These are phyloP conservation scores for Hyles euphorbiae DNA, from an alignment of 1,140 invertebrate species.

Conservation along the genomic window DNA sequence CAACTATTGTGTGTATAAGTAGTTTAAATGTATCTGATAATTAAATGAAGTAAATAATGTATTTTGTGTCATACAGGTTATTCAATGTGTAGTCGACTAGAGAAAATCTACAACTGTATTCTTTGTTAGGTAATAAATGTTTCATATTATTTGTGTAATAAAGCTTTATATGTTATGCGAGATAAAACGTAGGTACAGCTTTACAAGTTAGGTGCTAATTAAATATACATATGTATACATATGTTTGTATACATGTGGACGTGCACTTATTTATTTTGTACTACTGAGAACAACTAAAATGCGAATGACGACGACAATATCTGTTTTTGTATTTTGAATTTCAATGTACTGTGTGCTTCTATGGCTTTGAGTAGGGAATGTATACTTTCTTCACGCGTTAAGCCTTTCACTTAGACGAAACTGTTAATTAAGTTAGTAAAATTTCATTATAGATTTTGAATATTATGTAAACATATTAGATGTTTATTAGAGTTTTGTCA, in stretches of 20 bases:
- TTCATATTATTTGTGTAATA: conserved; percentile 48
- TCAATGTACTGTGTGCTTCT: conserved; percentile 16
- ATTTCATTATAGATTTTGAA: conserved; percentile 20
- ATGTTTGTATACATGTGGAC: conserved; percentile 53
- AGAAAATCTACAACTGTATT: conserved; percentile 30
- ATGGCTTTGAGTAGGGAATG: conserved; percentile 7
- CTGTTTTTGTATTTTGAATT: conserved; percentile 37
- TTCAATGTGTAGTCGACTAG: conserved; percentile 44
- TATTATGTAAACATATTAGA: conserved; percentile 25
- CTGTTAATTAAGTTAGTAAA: conserved; percentile 14
- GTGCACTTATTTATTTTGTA: conserved; percentile 60
- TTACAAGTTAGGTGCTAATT: conserved; percentile 69
- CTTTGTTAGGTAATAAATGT: conserved; percentile 55
- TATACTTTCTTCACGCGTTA: conserved; percentile 18
- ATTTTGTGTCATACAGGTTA: conserved; percentile 17
- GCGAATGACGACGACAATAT: conserved; percentile 70
- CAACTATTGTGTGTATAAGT: not conserved
- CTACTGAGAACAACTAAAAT: conserved; percentile 43
- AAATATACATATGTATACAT: conserved; percentile 15
- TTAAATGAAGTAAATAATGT: not conserved
- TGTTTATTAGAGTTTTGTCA: conserved; percentile 29
- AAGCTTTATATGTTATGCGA: conserved; percentile 41
- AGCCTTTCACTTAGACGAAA: conserved; percentile 10
- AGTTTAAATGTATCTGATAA: conserved; percentile 2
- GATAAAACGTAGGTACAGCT: conserved; percentile 51